Base-by-base conservation (phyloP, 2,797 vertebrate genomes). In the Helostoma temminkii region DNA sequence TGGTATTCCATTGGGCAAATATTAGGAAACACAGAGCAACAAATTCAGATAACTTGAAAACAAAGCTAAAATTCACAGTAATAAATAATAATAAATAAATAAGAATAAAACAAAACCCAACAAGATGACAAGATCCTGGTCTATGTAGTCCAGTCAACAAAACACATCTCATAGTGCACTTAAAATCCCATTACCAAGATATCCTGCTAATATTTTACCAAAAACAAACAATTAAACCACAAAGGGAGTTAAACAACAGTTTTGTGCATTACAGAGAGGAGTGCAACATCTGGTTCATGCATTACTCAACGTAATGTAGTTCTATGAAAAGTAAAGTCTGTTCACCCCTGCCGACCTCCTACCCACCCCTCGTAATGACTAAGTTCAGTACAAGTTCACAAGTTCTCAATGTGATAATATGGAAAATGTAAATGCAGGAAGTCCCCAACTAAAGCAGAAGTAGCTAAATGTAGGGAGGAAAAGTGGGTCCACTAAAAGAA, bases 141-240 rank as follows among this genome's bases (percentile, higher is more conserved):
- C 26, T 26, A 3, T 56, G 15, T 36, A 21, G 12, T 64, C 47
- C 7, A 4, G 61, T 36, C 55, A 58, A 62, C 45, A 64, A 50
- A 58, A 46, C 26, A 26, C 26, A 26, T 26, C 26, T 26, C 26
- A 6, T 26, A 26, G 26, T 26, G 6, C 6, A 3, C 3, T 26
- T 3, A 26, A 6, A 26, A 26, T 26, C 1, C 9, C 19, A 14
- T 21, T 3, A 43, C 34, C 2, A 26, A 26, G 6, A 3, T 26
- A 26, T 26, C 26, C 26, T 26, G 26, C 26, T 26, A 26, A 26
- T 26, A 6, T 6, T 3, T 46, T 11, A 9, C 14, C 15, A 6
- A 7, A 59, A 50, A 43, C 10, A 39, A n/a, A 50, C 9, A 19
- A 21, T 19, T 19, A 14, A 48, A 47, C 19, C 15, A 12, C 10